Conservation (phyloP, 2,888 invertebrate genomes). For the Pediacus dermestoides region DNA sequence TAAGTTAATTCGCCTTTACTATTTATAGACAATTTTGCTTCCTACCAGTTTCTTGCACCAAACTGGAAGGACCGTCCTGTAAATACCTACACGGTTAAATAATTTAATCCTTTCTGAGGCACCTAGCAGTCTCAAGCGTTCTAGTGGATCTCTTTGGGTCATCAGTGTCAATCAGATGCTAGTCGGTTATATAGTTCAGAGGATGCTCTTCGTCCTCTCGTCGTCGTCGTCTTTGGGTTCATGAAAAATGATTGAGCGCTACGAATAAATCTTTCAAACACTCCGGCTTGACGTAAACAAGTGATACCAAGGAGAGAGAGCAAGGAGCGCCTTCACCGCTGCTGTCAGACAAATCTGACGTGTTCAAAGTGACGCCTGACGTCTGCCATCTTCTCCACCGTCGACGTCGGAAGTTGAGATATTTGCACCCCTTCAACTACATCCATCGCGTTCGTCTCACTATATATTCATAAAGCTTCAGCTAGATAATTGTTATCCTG, state of each 20-base stretch:
- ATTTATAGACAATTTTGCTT: no score
- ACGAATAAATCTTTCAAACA: slow-evolving; percentile 39
- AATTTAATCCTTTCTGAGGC: no score
- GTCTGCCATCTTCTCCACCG: slow-evolving; percentile 22
- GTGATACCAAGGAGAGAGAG: slow-evolving; percentile 35
- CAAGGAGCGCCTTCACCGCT: slow-evolving; percentile 31
- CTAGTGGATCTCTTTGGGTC: no score
- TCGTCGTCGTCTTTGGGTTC: slow-evolving; percentile 11
- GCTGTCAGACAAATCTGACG: slow-evolving; percentile 39
- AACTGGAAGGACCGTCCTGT: no score
- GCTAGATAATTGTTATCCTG: no score
- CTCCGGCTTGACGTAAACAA: slow-evolving; percentile 38
- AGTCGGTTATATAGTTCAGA: no score
- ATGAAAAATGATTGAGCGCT: slow-evolving; percentile 38
- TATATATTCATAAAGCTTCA: no score
- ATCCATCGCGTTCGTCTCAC: no score
- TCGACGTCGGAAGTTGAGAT: slow-evolving; percentile 20
- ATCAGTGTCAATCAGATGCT: slow-evolving; percentile 1
- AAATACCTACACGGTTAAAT: no score
- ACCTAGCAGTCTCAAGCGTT: no score
- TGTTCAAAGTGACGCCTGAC: slow-evolving; percentile 33
- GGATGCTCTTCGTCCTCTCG: neutral
- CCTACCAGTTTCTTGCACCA: no score
- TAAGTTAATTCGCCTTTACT: no score
- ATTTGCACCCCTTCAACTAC: slow-evolving; percentile 16